Conservation (phyloP, 2,888 invertebrate genomes). For the Synanthedon tipuliformis region DNA sequence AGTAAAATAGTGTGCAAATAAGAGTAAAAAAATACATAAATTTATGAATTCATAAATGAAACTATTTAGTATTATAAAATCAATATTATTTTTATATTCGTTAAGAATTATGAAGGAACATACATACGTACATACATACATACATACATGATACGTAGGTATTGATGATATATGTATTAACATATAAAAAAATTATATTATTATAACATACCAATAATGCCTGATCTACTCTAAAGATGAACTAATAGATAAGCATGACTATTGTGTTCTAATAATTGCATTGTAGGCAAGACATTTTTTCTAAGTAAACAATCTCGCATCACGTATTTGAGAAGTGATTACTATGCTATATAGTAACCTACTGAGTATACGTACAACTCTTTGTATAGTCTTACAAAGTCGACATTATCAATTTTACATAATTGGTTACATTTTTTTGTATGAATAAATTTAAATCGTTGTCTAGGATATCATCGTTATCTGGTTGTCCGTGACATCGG, state of each 20-base stretch:
- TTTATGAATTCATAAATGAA: too few species aligned
- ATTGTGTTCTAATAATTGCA: background rate
- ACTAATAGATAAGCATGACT: background rate
- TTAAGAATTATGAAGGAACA: too few species aligned
- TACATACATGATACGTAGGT: too few species aligned
- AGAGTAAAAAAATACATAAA: too few species aligned
- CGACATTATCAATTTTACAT: background rate
- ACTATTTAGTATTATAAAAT: too few species aligned
- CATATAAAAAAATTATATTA: too few species aligned
- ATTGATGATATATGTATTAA: too few species aligned
- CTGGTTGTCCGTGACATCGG: constrained; percentile 45
- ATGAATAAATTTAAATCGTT: constrained; percentile 9
- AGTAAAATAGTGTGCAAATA: too few species aligned
- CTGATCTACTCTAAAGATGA: background rate
- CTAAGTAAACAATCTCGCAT: background rate
- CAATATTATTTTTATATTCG: too few species aligned
- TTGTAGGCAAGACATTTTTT: background rate
- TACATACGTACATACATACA: too few species aligned
- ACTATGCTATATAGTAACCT: background rate
- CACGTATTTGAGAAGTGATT: background rate
- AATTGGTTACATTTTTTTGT: background rate
- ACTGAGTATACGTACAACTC: background rate
- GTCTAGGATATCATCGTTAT: constrained; percentile 22
- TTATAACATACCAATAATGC: background rate
- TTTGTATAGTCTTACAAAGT: background rate